Percentiles rank a stretch among this genome's conserved stretches.
Evolutionary conservation across 2,888 invertebrate species (phyloP).

Genomic region (Diachrysia chrysitis): DNA sequence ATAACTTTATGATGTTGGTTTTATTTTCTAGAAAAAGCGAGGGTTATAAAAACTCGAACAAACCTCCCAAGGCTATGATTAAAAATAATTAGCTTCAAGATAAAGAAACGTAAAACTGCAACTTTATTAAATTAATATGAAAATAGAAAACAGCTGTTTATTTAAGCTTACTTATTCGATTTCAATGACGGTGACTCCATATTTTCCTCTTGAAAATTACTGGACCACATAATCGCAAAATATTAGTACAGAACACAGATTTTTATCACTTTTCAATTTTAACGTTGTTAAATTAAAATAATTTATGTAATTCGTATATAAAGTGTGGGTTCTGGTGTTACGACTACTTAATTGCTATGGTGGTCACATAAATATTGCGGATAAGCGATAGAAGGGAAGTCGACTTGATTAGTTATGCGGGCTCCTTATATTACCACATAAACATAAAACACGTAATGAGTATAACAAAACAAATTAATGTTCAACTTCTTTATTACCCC

Average conservation of each 20-base stretch:
- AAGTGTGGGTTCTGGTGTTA: slow-evolving; percentile 48
- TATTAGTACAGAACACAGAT: slow-evolving; percentile 23
- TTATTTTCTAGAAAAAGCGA: slow-evolving; percentile 31
- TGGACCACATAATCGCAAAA: slow-evolving; percentile 12
- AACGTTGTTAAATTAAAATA: slow-evolving; percentile 31
- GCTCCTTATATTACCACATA: slow-evolving; percentile 67
- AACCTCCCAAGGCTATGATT: slow-evolving; percentile 11
- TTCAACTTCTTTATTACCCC: slow-evolving; percentile 31
- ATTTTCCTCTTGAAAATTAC: slow-evolving; percentile 26
- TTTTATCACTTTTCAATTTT: slow-evolving; percentile 48
- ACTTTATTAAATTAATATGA: slow-evolving; percentile 2
- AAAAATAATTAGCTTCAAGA: not conserved
- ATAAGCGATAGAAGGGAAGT: slow-evolving; percentile 72
- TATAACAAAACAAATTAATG: slow-evolving; percentile 41
- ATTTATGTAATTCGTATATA: slow-evolving; percentile 49
- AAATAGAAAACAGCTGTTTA: not conserved
- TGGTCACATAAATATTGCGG: slow-evolving; percentile 83
- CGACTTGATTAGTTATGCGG: slow-evolving; percentile 77
- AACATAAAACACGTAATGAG: slow-evolving; percentile 55
- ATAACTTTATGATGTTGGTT: slow-evolving; percentile 21
- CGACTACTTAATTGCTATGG: slow-evolving; percentile 70
- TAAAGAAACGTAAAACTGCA: not conserved
- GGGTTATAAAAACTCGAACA: slow-evolving; percentile 39
- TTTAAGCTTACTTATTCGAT: not conserved
- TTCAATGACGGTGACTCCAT: slow-evolving; percentile 4